Conservation (phyloP, 2,797 vertebrate species). For the Salarias fasciatus region DNA sequence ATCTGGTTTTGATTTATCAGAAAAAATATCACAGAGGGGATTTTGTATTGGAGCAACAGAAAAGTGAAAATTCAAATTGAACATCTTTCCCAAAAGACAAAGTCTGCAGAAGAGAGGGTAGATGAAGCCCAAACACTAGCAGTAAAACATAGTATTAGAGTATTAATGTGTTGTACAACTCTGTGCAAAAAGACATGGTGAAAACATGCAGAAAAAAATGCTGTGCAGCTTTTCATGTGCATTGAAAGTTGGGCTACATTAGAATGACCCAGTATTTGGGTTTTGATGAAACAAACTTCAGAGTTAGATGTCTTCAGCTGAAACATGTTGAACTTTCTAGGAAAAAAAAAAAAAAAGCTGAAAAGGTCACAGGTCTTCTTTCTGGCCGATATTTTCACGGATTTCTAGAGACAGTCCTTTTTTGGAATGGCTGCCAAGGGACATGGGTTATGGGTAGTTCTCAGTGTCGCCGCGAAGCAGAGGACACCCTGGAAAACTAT, state of each 20-base stretch:
- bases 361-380: too few species aligned
- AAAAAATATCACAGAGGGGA: conserved; percentile 5
- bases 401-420: conserved; percentile 37
- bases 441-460: conserved; percentile 42
- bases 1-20: conserved; percentile 12
- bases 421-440: conserved; percentile 49
- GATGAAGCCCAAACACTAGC: conserved; percentile 9
- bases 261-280: conserved; percentile 2
- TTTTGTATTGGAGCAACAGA: conserved; percentile 12
- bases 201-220: neutral
- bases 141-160: conserved; percentile 10
- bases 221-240: conserved; percentile 3
- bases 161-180: conserved; percentile 1
- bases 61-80: conserved; percentile 2
- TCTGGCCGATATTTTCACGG: neutral
- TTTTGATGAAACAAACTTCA: conserved; percentile 3
- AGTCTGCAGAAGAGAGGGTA: conserved; percentile 8
- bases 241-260: conserved; percentile 1
- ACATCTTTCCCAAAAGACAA: conserved; percentile 13
- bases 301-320: conserved; percentile 3
- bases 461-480: conserved; percentile 37
- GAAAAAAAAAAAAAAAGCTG: conserved; percentile 5
- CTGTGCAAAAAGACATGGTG: conserved; percentile 9
- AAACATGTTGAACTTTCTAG: neutral
- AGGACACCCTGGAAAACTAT: conserved; percentile 68